These are phyloP conservation scores for Temnothorax ravouxi DNA, from an alignment of 2,888 invertebrate species.

Conservation along the genomic window DNA sequence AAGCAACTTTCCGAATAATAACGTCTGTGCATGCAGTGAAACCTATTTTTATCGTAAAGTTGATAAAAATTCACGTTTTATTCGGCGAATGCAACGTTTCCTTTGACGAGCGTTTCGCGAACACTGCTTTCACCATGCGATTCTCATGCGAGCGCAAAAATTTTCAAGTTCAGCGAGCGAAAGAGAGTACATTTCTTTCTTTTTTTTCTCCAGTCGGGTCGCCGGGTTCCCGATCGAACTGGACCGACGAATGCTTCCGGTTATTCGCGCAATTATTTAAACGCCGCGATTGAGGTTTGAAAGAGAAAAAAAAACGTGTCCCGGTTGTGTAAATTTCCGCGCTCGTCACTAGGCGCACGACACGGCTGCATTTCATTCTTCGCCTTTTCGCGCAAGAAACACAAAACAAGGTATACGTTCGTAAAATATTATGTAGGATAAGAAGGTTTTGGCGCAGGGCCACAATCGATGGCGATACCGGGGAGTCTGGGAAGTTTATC, in stretches of 20 bases:
- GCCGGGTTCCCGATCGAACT: slow-evolving; percentile 15
- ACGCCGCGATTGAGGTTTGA: slow-evolving; percentile 18
- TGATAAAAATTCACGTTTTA: slow-evolving; percentile 45
- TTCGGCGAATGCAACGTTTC: slow-evolving; percentile 9
- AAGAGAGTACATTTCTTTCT: background rate
- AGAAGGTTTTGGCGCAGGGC: slow-evolving; percentile 80
- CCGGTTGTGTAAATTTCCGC: slow-evolving; percentile 28
- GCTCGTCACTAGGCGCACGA: slow-evolving; percentile 12
- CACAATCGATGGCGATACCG: slow-evolving; percentile 82
- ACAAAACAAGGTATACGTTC: slow-evolving; percentile 75
- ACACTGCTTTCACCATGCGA: background rate
- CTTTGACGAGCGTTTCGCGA: slow-evolving; percentile 34
- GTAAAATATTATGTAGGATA: slow-evolving; percentile 82
- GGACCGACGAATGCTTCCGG: slow-evolving; percentile 33
- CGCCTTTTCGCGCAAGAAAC: slow-evolving; percentile 33
- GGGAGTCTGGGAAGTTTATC: slow-evolving; percentile 82
- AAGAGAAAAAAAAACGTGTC: slow-evolving; percentile 25
- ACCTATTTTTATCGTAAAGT: slow-evolving; percentile 31
- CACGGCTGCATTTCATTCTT: background rate
- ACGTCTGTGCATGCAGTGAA: background rate
- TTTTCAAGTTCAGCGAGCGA: slow-evolving; percentile 47
- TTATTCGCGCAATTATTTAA: slow-evolving; percentile 54
- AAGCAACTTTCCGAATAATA: slow-evolving; percentile 41
- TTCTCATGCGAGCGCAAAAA: slow-evolving; percentile 11
- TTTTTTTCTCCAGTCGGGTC: background rate